These are phyloP conservation scores for Neogale vison DNA, from an alignment of 2,113 vertebrate species.

Conservation along the genomic window DNA sequence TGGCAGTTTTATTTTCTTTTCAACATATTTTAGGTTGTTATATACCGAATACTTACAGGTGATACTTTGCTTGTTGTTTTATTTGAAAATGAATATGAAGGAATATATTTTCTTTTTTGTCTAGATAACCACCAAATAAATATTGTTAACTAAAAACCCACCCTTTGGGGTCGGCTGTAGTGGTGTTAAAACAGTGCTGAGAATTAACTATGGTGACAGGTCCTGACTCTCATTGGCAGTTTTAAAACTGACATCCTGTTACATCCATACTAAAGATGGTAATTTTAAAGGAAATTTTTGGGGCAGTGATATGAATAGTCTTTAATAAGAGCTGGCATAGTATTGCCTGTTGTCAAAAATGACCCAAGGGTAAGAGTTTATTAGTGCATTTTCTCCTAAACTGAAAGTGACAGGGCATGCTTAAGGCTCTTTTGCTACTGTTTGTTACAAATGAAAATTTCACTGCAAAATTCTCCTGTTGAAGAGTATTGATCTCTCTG, in stretches of 20 bases:
- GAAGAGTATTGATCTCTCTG: conserved; percentile 87
- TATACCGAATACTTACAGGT: conserved; percentile 30
- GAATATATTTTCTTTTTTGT: conserved; percentile 84
- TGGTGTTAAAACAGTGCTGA: conserved; percentile 86
- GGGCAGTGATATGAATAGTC: conserved; percentile 90
- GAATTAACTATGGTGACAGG: conserved; percentile 92
- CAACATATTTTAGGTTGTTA: background rate
- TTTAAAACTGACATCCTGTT: conserved; percentile 91
- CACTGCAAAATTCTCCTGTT: conserved; percentile 81
- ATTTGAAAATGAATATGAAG: conserved; percentile 79
- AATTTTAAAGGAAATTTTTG: conserved; percentile 94
- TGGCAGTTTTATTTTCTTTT: background rate
- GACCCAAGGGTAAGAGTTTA: conserved; percentile 91
- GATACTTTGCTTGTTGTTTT: conserved; percentile 72
- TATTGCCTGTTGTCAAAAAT: conserved; percentile 90
- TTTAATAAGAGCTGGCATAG: conserved; percentile 93
- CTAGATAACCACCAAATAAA: conserved; percentile 84
- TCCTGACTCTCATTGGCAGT: conserved; percentile 88
- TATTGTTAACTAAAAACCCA: conserved; percentile 84
- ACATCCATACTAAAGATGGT: conserved; percentile 88
- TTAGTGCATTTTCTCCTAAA: conserved; percentile 90
- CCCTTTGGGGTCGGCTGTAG: conserved; percentile 79
- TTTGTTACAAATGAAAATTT: conserved; percentile 90
- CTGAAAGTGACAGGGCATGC: conserved; percentile 89
- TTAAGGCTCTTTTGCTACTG: conserved; percentile 85